A percentile compares a stretch with the other conserved stretches of the same genome.
Evolutionary conservation across 2,888 invertebrate species (phyloP).

Genomic region (Unio delphinus): DNA sequence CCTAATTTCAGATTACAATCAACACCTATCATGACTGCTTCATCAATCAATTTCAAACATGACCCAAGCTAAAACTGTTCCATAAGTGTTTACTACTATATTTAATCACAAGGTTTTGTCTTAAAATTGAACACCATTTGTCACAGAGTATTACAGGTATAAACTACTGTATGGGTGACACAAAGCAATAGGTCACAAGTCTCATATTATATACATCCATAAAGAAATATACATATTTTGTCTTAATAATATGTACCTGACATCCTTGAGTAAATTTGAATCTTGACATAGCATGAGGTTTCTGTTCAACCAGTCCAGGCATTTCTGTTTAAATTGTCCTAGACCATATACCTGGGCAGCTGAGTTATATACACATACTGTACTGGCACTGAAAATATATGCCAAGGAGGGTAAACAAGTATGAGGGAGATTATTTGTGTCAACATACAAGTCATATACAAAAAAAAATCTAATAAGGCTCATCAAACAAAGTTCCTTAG

Average conservation of each 20-base stretch:
- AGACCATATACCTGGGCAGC: slow-evolving; percentile 82
- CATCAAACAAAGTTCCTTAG: background rate
- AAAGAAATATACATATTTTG: background rate
- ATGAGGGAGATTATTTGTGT: background rate
- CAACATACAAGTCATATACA: background rate
- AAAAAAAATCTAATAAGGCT: background rate
- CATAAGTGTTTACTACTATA: too few relatives aligned
- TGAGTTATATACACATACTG: slow-evolving; percentile 80
- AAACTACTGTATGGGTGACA: too few relatives aligned
- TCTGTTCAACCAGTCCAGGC: slow-evolving; percentile 81
- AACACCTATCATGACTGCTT: too few relatives aligned
- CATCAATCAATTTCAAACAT: too few relatives aligned
- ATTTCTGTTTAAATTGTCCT: slow-evolving; percentile 74
- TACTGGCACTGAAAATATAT: slow-evolving; percentile 72
- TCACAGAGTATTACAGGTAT: too few relatives aligned
- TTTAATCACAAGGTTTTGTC: too few relatives aligned
- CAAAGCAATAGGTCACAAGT: too few relatives aligned
- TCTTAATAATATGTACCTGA: slow-evolving; percentile 68
- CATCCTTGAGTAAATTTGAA: slow-evolving; percentile 76
- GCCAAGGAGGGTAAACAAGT: background rate
- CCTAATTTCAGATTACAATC: too few relatives aligned
- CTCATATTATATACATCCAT: too few relatives aligned
- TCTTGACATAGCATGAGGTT: slow-evolving; percentile 78
- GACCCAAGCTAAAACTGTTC: too few relatives aligned
- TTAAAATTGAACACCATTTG: too few relatives aligned